Conservation (phyloP, 2,888 invertebrate species). For the Drosophila subquinaria region DNA sequence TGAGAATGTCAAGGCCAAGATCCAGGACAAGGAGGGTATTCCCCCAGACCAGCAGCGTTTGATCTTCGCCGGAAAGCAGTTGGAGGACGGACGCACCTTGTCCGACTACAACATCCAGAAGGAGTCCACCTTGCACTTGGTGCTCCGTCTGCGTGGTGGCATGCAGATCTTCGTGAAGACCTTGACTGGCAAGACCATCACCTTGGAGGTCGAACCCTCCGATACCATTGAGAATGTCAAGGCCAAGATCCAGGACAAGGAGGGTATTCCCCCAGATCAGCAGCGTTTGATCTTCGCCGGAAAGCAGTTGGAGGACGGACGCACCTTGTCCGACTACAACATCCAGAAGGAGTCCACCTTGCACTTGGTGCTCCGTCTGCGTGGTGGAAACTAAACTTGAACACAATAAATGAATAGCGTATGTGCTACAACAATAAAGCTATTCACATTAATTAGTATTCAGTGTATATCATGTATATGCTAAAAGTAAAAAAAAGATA, state of each 20-base stretch:
- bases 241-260: slow-evolving; percentile 51
- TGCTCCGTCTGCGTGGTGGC: slow-evolving; percentile 44
- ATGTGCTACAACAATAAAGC: no score
- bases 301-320: slow-evolving; percentile 50
- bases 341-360: slow-evolving; percentile 48
- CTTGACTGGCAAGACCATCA: slow-evolving; percentile 52
- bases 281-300: slow-evolving; percentile 53
- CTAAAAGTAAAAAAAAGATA: no score
- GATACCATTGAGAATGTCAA: slow-evolving; percentile 46
- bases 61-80: slow-evolving; percentile 49
- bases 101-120: slow-evolving; percentile 56
- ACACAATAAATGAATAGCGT: no score
- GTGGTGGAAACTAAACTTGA: slow-evolving; percentile 25
- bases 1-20: slow-evolving; percentile 47
- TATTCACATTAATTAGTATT: no score
- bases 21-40: slow-evolving; percentile 51
- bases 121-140: slow-evolving; percentile 38
- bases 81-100: slow-evolving; percentile 46
- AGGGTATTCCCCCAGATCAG: slow-evolving; percentile 53
- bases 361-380: slow-evolving; percentile 47
- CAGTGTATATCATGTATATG: no score
- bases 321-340: slow-evolving; percentile 44
- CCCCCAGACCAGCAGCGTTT: slow-evolving; percentile 54
- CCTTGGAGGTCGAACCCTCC: slow-evolving; percentile 41
- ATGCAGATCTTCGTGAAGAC: slow-evolving; percentile 53